Conservation (phyloP, 2,888 invertebrate species). For the Seira sanloemensis region DNA sequence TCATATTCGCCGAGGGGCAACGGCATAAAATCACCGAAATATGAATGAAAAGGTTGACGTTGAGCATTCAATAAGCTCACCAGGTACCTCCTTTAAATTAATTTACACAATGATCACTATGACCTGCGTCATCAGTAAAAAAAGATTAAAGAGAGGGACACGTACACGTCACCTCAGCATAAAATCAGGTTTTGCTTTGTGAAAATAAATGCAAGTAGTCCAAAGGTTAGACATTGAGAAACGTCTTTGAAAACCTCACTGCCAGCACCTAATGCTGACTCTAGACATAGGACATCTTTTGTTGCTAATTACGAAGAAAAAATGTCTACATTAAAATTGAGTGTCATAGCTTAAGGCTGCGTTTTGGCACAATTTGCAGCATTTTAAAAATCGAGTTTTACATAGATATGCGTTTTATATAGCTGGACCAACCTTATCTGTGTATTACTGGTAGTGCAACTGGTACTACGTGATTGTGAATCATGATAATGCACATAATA, state of each 20-base stretch:
- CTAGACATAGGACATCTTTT: slow-evolving; percentile 3
- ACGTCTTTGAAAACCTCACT: not conserved
- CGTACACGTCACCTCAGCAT: not conserved
- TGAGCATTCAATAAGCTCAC: not conserved
- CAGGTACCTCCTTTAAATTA: not conserved
- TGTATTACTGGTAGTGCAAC: not conserved
- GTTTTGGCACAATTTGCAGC: not conserved
- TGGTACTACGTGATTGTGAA: not conserved
- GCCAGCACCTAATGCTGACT: not conserved
- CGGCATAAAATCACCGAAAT: not conserved
- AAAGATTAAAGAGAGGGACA: not conserved
- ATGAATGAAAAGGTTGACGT: not conserved
- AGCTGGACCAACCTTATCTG: not conserved
- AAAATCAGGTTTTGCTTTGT: slow-evolving; percentile 30
- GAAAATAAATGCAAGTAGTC: slow-evolving; percentile 21
- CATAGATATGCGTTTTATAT: not conserved
- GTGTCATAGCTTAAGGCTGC: not conserved
- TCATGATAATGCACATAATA: not conserved
- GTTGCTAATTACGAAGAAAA: not conserved
- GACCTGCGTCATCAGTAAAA: not conserved
- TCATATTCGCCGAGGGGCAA: not conserved
- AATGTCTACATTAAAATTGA: not conserved
- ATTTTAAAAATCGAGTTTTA: no score
- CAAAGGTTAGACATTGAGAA: slow-evolving; percentile 3
- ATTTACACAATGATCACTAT: not conserved